Percentiles rank a stretch among this genome's conserved stretches.
phyloP scores from a whole-genome alignment of 2,797 vertebrate genomes.

The Gouania willdenowi region DNA sequence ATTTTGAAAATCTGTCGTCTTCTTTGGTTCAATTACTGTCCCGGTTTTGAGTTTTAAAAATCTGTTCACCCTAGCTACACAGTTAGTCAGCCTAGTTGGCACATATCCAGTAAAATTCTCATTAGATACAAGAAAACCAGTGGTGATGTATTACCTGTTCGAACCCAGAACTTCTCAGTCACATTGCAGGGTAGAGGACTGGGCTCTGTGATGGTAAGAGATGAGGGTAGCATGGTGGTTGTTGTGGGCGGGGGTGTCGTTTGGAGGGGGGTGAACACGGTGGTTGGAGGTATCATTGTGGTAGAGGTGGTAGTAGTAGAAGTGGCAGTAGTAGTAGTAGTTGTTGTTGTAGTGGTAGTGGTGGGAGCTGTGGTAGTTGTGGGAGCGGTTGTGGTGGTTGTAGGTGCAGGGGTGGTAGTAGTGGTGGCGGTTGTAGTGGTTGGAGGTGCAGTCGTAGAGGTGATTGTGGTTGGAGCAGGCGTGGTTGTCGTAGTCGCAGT shows the following conservation, averaged over 20 bases:
- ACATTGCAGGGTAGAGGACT: constrained; percentile 83
- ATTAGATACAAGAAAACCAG: no score
- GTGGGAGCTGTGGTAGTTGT: constrained; percentile 40
- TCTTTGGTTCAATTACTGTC: no score
- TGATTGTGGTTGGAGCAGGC: constrained; percentile 68
- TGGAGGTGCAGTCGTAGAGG: constrained; percentile 53
- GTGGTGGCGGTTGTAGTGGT: constrained; percentile 63
- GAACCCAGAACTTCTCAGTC: constrained; percentile 86
- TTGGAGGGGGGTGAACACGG: constrained; percentile 16
- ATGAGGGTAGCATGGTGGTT: constrained; percentile 51
- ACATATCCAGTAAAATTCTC: no score
- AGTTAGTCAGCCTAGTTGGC: no score
- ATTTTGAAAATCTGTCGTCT: no score
- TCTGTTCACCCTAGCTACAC: no score
- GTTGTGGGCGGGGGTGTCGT: constrained; percentile 69
- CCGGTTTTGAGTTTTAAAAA: no score
- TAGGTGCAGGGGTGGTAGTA: constrained; percentile 61
- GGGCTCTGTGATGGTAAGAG: constrained; percentile 70
- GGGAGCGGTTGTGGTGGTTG: constrained; percentile 60
- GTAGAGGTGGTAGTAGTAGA: constrained; percentile 29
- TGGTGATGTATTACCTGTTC: constrained; percentile 79
- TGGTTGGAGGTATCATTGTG: constrained; percentile 31
- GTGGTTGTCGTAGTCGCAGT: constrained; percentile 64
- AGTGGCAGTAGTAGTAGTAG: constrained; percentile 7
- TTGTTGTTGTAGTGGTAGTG: constrained; percentile 3